These are phyloP conservation scores for Hypanus sabinus DNA, from an alignment of 2,113 vertebrate species.

Conservation along the genomic window DNA sequence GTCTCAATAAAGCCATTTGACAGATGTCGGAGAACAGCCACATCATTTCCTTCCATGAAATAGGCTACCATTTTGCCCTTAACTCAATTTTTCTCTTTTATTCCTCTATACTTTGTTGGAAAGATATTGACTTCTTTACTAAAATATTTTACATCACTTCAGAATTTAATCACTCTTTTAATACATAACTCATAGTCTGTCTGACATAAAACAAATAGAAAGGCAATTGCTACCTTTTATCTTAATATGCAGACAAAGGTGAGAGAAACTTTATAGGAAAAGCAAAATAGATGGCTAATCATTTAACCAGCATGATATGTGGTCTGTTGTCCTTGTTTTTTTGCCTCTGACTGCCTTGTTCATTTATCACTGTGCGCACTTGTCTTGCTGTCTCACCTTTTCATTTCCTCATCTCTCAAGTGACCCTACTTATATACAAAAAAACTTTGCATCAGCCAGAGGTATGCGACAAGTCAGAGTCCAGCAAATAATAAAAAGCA, in stretches of 20 bases:
- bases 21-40: background rate
- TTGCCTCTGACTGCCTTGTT: background rate
- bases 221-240: background rate
- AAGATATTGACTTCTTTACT: background rate
- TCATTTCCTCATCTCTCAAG: slow-evolving; percentile 23
- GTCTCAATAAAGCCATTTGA: slow-evolving; percentile 20
- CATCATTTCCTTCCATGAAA: background rate
- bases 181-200: background rate
- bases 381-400: background rate
- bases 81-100: background rate
- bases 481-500: background rate
- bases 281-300: slow-evolving; percentile 8
- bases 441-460: background rate
- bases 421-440: background rate
- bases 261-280: slow-evolving; percentile 19
- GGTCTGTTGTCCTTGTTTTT: background rate
- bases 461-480: background rate
- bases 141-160: background rate
- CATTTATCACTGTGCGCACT: background rate
- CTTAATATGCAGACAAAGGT: background rate
- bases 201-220: slow-evolving; percentile 6
- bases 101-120: background rate
- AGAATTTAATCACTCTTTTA: slow-evolving; percentile 19
- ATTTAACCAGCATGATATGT: slow-evolving; percentile 8
- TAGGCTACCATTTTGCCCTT: background rate